phyloP scores from a whole-genome alignment of 2,113 vertebrate species.

The Nyctibius bracteatus region DNA sequence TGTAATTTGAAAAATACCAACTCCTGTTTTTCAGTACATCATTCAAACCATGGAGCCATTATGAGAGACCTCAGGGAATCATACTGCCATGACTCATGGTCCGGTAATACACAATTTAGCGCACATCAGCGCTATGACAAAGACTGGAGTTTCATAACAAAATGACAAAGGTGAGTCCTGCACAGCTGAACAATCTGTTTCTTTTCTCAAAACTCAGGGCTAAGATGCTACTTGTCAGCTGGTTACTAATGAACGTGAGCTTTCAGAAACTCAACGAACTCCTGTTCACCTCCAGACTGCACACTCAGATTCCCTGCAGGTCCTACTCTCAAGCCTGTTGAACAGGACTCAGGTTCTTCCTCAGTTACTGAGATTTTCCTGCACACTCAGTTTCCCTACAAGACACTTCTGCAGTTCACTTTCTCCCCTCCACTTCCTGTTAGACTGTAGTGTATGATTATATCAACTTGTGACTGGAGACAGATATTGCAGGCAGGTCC shows the following conservation, averaged over 20 bases:
- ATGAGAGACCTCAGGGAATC: background rate
- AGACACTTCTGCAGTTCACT: background rate
- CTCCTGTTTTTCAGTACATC: background rate
- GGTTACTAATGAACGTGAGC: background rate
- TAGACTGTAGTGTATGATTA: background rate
- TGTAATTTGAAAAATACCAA: constrained; percentile 35
- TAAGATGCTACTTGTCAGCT: background rate
- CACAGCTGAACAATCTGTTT: background rate
- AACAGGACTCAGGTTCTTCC: background rate
- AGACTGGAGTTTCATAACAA: background rate
- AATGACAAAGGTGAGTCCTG: background rate
- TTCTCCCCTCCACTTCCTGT: background rate
- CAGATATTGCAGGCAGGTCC: background rate
- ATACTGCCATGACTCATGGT: background rate
- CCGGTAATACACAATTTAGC: background rate
- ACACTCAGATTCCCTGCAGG: background rate
- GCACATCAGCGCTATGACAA: background rate
- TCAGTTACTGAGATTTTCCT: background rate
- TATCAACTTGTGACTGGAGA: background rate
- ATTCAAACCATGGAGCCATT: constrained; percentile 37
- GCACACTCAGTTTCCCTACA: background rate
- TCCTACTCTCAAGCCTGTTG: background rate
- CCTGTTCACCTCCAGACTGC: background rate
- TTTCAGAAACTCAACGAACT: background rate
- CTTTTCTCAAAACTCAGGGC: background rate